A percentile compares a stretch with the other conserved stretches of the same genome.
These are phyloP conservation scores for Anniella stebbinsi DNA, from an alignment of 2,797 vertebrate genomes.

Conservation along the genomic window DNA sequence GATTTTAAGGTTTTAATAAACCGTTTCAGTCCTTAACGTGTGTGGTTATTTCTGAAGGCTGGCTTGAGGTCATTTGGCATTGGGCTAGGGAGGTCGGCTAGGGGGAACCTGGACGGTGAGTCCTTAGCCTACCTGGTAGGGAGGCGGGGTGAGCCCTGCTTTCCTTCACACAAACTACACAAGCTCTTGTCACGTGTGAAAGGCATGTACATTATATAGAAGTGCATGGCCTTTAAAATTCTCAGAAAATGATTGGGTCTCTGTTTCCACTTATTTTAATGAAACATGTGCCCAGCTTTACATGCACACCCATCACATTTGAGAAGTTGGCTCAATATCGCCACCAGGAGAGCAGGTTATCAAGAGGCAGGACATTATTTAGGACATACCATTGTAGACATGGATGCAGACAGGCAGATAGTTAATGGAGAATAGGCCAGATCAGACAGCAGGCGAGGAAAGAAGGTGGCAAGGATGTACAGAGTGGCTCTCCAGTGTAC, in stretches of 20 bases:
- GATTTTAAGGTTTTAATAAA: too few species aligned
- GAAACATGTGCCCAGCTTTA: not conserved
- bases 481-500: not conserved
- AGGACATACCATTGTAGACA: too few species aligned
- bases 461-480: not conserved
- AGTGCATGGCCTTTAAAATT: not conserved
- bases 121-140: too few species aligned
- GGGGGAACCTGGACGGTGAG: too few species aligned
- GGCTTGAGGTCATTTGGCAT: too few species aligned
- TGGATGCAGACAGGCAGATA: not conserved
- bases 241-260: not conserved
- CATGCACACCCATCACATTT: not conserved
- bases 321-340: not conserved
- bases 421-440: not conserved
- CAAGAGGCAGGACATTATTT: not conserved
- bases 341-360: not conserved
- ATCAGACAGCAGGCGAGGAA: not conserved
- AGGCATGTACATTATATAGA: not conserved
- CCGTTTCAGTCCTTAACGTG: too few species aligned
- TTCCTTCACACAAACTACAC: too few species aligned
- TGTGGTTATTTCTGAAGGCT: too few species aligned
- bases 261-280: not conserved
- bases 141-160: too few species aligned
- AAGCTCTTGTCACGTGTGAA: not conserved
- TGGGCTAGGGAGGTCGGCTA: too few species aligned